Percentiles rank a stretch among this genome's conserved stretches.
Conservation (phyloP, 2,797 vertebrate genomes). For the Sebastes taczanowskii region DNA sequence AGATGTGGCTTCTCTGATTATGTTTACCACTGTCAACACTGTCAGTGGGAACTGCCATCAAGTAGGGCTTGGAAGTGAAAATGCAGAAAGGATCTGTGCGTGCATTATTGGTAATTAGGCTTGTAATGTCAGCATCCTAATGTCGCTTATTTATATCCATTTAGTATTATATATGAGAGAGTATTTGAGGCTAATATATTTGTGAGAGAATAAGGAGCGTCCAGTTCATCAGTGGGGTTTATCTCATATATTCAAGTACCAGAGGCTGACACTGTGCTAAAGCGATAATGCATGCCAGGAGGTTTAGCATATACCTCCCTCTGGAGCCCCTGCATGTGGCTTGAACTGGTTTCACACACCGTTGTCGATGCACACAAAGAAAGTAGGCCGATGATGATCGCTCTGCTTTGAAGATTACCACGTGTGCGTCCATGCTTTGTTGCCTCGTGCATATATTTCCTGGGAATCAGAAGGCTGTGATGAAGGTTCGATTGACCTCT, state of each 20-base stretch:
- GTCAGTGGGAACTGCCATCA: neutral
- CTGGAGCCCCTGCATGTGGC: neutral
- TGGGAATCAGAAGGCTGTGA: conserved; percentile 34
- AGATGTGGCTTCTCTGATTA: conserved; percentile 1
- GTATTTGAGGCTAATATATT: conserved; percentile 3
- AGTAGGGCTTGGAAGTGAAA: neutral
- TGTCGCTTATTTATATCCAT: neutral
- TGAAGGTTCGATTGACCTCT: conserved; percentile 47
- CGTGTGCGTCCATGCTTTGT: conserved; percentile 26
- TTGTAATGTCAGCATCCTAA: neutral
- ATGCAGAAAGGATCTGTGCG: neutral
- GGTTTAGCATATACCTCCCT: conserved; percentile 13
- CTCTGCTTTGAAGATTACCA: conserved; percentile 42
- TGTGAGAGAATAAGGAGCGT: neutral
- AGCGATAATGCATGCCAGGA: conserved; percentile 4
- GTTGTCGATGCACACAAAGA: conserved; percentile 13
- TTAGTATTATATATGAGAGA: neutral
- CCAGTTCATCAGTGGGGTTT: neutral
- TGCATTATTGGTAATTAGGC: neutral
- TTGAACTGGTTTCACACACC: neutral
- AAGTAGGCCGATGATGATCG: conserved; percentile 14
- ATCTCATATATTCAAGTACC: conserved; percentile 6
- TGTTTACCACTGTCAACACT: conserved; percentile 10
- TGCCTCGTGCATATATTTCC: conserved; percentile 47
- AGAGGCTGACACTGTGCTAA: neutral